phyloP scores from a whole-genome alignment of 1,140 invertebrate species.

The Drosophila tristis region DNA sequence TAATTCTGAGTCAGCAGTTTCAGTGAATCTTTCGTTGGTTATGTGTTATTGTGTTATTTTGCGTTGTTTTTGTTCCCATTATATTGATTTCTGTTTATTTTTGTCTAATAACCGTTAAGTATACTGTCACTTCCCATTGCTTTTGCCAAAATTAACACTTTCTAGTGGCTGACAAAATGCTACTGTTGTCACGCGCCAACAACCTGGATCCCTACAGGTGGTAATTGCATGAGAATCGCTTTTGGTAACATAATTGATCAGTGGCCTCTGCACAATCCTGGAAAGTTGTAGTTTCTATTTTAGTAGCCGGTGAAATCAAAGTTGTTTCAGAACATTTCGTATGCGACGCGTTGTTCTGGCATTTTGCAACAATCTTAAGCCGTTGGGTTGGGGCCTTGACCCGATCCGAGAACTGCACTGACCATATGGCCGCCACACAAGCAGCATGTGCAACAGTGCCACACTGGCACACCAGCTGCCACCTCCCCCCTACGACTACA shows the following conservation, averaged over 20 bases:
- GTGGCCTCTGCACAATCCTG: constrained; percentile 1
- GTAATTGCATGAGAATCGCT: constrained; percentile 46
- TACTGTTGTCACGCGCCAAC: constrained; percentile 35
- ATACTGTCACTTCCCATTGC: constrained; percentile 5
- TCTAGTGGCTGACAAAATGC: constrained; percentile 7
- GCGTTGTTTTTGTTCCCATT: background rate
- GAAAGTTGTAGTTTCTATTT: background rate
- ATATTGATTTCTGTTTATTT: background rate
- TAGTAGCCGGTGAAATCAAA: background rate
- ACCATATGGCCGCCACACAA: constrained; percentile 34
- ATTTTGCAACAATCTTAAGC: constrained; percentile 32
- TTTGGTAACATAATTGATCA: constrained; percentile 25
- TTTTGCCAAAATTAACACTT: constrained; percentile 41
- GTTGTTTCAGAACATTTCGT: constrained; percentile 17
- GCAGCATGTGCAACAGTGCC: too few relatives aligned
- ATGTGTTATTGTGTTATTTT: background rate
- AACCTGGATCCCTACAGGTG: constrained; percentile 37
- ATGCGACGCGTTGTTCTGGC: constrained; percentile 24
- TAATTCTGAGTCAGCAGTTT: too few relatives aligned
- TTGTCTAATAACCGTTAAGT: background rate
- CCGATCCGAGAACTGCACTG: constrained; percentile 36
- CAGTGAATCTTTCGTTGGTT: background rate
- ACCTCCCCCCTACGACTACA: constrained; percentile 9
- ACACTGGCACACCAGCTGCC: constrained; percentile 26
- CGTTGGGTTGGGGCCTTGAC: constrained; percentile 35